These are phyloP conservation scores for Leptinotarsa tumamoca DNA, from an alignment of 2,888 invertebrate species.

Conservation along the genomic window DNA sequence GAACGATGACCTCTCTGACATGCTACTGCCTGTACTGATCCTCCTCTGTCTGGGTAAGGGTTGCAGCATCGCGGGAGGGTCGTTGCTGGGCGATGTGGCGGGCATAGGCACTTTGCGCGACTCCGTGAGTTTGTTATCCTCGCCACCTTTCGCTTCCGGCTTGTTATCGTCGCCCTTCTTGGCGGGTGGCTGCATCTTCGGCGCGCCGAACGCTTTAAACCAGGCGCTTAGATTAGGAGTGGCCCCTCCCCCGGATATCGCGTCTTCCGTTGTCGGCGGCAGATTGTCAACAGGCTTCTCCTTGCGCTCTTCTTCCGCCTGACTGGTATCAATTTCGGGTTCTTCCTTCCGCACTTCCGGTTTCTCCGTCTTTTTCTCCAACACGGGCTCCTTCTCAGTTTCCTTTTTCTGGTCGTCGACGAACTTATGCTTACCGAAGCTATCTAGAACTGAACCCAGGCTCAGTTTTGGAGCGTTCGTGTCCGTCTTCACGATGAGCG, in stretches of 20 bases:
- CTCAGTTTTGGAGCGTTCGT: slow-evolving; percentile 85
- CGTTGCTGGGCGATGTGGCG: slow-evolving; percentile 62
- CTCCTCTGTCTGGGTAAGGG: slow-evolving; percentile 70
- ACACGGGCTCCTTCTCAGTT: slow-evolving; percentile 54
- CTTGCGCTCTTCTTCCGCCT: slow-evolving; percentile 47
- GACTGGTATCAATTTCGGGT: slow-evolving; percentile 28
- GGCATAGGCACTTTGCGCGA: slow-evolving; percentile 60
- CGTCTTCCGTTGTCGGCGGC: slow-evolving; percentile 48
- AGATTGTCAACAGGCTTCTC: slow-evolving; percentile 59
- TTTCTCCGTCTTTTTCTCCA: slow-evolving; percentile 54
- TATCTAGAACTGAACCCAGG: slow-evolving; percentile 84
- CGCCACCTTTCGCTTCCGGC: slow-evolving; percentile 63
- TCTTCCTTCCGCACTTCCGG: background rate
- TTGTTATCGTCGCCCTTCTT: slow-evolving; percentile 73
- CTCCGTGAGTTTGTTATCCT: slow-evolving; percentile 58
- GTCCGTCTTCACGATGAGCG: slow-evolving; percentile 72
- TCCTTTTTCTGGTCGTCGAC: slow-evolving; percentile 67
- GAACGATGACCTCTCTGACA: slow-evolving; percentile 83
- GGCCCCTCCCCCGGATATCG: slow-evolving; percentile 68
- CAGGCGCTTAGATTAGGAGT: slow-evolving; percentile 91
- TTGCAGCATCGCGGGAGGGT: slow-evolving; percentile 61
- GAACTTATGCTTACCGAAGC: slow-evolving; percentile 79
- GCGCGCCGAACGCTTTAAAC: slow-evolving; percentile 92
- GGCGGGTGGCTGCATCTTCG: slow-evolving; percentile 74
- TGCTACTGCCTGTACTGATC: slow-evolving; percentile 83